phyloP scores from a whole-genome alignment of 2,113 vertebrate genomes.

The Melospiza georgiana region DNA sequence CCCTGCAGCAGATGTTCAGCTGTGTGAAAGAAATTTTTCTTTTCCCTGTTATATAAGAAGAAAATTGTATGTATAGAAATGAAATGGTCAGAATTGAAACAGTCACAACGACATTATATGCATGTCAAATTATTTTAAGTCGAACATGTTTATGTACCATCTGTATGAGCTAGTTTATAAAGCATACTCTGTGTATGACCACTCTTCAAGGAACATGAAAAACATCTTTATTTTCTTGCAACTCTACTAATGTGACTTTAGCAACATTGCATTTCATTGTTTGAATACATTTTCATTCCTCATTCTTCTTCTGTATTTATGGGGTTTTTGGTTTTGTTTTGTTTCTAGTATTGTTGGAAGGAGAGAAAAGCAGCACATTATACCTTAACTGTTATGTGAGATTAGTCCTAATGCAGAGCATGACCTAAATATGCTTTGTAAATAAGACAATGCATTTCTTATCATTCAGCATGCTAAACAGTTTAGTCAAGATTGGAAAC shows the following conservation, averaged over 20 bases:
- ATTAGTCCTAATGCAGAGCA: not conserved
- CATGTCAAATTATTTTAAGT: not conserved
- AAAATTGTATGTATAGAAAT: not conserved
- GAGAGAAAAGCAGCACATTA: not conserved
- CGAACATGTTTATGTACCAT: not conserved
- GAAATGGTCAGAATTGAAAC: not conserved
- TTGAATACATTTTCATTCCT: not conserved
- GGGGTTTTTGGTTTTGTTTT: not conserved
- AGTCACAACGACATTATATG: not conserved
- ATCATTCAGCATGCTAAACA: not conserved
- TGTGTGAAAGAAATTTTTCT: not conserved
- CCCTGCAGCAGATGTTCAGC: conserved; percentile 16
- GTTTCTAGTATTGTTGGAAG: not conserved
- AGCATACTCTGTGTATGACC: not conserved
- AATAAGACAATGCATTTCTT: not conserved
- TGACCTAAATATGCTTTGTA: conserved; percentile 30
- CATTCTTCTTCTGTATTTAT: not conserved
- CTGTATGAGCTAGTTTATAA: not conserved
- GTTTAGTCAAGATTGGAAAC: not conserved
- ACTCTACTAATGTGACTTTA: not conserved
- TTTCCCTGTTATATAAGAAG: not conserved
- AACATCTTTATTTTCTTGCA: not conserved
- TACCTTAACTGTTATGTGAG: not conserved
- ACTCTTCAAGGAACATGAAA: not conserved
- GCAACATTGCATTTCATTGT: not conserved